phyloP scores from a whole-genome alignment of 1,140 invertebrate species.

The Choristoneura fumiferana region DNA sequence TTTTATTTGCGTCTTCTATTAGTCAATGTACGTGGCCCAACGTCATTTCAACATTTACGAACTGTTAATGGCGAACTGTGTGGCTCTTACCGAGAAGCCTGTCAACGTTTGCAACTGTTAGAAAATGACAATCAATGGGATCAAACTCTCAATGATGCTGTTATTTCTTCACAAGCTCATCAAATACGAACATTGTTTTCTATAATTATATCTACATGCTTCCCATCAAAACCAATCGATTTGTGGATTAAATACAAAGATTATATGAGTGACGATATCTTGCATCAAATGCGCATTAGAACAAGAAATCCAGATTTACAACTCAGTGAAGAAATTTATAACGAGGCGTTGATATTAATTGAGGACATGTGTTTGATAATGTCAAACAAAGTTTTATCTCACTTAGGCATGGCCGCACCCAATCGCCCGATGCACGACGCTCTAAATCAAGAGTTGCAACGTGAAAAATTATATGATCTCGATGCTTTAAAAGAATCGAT shows the following conservation, averaged over 20 bases:
- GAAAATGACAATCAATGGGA: constrained; percentile 64
- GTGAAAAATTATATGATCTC: constrained; percentile 47
- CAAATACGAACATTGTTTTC: constrained; percentile 66
- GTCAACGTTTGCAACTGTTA: constrained; percentile 51
- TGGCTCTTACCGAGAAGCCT: constrained; percentile 45
- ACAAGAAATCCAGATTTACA: constrained; percentile 42
- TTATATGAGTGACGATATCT: constrained; percentile 56
- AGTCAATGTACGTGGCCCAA: constrained; percentile 68
- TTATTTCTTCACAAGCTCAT: constrained; percentile 35
- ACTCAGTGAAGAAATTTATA: constrained; percentile 41
- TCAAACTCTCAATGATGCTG: constrained; percentile 52
- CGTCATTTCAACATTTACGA: constrained; percentile 61
- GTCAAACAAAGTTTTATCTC: no score
- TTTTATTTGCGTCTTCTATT: constrained; percentile 73
- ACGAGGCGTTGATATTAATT: constrained; percentile 35
- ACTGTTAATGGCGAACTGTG: constrained; percentile 53
- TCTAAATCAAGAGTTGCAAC: constrained; percentile 52
- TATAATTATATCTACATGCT: constrained; percentile 58
- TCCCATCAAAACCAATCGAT: constrained; percentile 46
- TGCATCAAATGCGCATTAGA: constrained; percentile 35
- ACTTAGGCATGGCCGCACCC: constrained; percentile 55
- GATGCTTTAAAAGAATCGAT: constrained; percentile 34
- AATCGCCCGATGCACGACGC: constrained; percentile 38
- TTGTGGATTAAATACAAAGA: constrained; percentile 72
- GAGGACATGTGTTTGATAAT: constrained; percentile 41